Base-by-base conservation (phyloP, 1,140 invertebrate species). In the Sinella curviseta region DNA sequence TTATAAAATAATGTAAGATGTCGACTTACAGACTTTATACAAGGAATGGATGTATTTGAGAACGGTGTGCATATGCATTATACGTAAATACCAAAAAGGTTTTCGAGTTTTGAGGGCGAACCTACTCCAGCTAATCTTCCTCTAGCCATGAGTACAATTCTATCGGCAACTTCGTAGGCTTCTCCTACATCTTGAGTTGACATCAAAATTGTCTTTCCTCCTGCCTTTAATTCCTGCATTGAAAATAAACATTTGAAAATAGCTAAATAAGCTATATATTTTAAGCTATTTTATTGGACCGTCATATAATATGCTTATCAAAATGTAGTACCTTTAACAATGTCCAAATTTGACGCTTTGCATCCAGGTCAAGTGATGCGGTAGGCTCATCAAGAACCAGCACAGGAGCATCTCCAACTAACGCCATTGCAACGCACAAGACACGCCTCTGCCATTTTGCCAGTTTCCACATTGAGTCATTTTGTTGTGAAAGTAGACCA, bases 151-250 rank as follows among this genome's bases (percentile, higher is more conserved):
- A 81, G 60, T 4, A 67, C 77, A 24, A 81, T 75, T 70, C 55
- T 75, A n/a, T 81, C 77, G 1, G 60, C 80, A 14, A 81, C 31
- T 65, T 74, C 73, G 48, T 81, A 78, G 0, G 80, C 80, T 73
- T 81, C 80, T 8, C 33, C 57, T 12, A 81, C 39, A 74, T 78
- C 35, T 0, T 39, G 17, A 0, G 76, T 65, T 17, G 30, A 2
- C 8, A 81, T 16, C 0, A 81, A 33, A 34, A 78, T 76, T 2
- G 80, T 81, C 20, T 35, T 74, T 24, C 48, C 48, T 0, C 30
- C 8, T 20, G 48, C 12, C 17, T 60, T n/a, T 16, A 33, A 33
- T 31, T 30, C 4, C 65, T 70, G 24, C 14, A 60, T 26, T 17
- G 3, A 60, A 60, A 14, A 24, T 12, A 60, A 17, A 60, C n/a